Evolutionary conservation across 2,797 vertebrate species (phyloP), one percentile per base, ranked within the genome.

Genomic region (Chloroceryle inda): DNA sequence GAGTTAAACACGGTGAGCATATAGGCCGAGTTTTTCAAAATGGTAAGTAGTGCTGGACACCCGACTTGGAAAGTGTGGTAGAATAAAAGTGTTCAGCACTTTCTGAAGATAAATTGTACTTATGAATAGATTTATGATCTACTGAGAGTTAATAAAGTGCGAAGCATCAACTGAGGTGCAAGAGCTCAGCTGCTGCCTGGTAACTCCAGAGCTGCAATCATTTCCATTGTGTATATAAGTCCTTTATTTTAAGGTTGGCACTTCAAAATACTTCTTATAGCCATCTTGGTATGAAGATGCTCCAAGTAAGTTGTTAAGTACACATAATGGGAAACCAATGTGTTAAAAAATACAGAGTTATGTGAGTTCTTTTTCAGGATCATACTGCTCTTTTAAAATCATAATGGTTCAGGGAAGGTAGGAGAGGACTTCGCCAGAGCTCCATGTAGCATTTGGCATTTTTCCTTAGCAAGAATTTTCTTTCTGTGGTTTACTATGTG

Each of bases 391-490:
- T 85, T 90, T 86, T 82, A 87, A 93, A 82, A 89, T 42, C 47
- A 9, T 67, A 87, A 76, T 96, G 88, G 95, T 82, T 96, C 92
- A 91, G 2, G 23, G 74, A 67, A 91, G 83, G 71, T 93, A 67
- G 80, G 83, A 96, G 74, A 96, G 67, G 67, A 16, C 77, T 84
- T 90, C 0, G 3, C 86, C 90, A 71, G 74, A 85, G 83, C 74
- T 94, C 77, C 44, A 4, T 92, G 94, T 97, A 97, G 94, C 85
- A 87, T 95, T 96, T 97, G 96, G 95, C 95, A 24, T 85, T 93
- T 95, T 91, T 94, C 93, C 96, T 76, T 35, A 89, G 83, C 37
- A 52, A 94, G 83, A 93, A 87, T 63, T 91, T 95, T 87, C 83
- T 96, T 95, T 89, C 77, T 94, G 93, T 96, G 94, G 94, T 95